Percentiles rank a stretch among this genome's conserved stretches.
Conservation (phyloP, 2,113 vertebrate species). For the Polypterus senegalus region DNA sequence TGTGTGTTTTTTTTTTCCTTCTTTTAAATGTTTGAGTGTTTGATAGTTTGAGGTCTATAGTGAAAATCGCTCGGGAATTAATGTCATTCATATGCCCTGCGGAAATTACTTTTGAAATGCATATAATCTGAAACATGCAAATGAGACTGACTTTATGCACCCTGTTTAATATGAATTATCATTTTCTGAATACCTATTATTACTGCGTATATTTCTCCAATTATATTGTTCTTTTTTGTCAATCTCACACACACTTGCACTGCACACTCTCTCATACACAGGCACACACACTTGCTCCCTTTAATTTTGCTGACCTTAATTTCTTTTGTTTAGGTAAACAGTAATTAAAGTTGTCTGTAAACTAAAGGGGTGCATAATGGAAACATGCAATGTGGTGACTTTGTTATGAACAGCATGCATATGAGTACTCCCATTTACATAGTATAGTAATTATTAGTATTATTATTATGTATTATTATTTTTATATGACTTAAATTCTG, state of each 20-base stretch:
- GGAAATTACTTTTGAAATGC: conserved; percentile 99
- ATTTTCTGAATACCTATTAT: conserved; percentile 96
- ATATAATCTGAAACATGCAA: conserved; percentile 98
- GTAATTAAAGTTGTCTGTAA: too few relatives aligned
- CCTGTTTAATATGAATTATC: conserved; percentile 99
- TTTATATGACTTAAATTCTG: too few relatives aligned
- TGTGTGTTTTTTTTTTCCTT: conserved; percentile 45
- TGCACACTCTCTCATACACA: conserved; percentile 29
- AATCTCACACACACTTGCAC: conserved; percentile 40
- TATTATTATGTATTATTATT: too few relatives aligned
- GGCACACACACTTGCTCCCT: conserved; percentile 13
- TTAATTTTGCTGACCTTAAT: too few relatives aligned
- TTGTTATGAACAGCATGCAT: too few relatives aligned
- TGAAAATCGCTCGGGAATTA: conserved; percentile 79
- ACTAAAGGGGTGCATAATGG: too few relatives aligned
- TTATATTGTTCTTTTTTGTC: conserved; percentile 89
- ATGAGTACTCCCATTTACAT: too few relatives aligned
- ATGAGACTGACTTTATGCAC: conserved; percentile 94
- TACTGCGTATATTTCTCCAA: conserved; percentile 93
- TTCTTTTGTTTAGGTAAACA: too few relatives aligned
- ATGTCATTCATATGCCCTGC: conserved; percentile 91
- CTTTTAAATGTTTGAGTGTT: conserved; percentile 71
- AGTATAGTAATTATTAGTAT: too few relatives aligned
- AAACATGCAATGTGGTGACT: too few relatives aligned
- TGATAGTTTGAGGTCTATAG: conserved; percentile 64